Evolutionary conservation across 2,888 invertebrate species (phyloP).

Genomic region (Apamea epomidion): DNA sequence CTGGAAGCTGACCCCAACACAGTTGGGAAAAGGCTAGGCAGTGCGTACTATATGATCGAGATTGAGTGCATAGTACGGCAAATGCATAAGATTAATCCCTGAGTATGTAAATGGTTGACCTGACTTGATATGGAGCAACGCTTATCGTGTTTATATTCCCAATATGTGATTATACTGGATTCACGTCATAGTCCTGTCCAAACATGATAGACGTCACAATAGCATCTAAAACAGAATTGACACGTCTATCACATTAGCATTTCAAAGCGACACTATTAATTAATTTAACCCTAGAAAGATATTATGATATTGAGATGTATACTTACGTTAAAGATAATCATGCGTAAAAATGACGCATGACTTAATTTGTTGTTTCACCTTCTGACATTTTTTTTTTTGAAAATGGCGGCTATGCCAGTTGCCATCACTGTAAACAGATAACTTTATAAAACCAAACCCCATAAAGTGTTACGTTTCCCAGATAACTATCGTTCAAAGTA

Average conservation of each 20-base stretch:
- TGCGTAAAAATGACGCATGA: not conserved
- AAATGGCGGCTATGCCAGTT: too few species aligned
- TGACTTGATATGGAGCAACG: not conserved
- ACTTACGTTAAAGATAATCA: not conserved
- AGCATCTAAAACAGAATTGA: constrained; percentile 13
- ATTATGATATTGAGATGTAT: not conserved
- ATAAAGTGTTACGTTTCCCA: too few species aligned
- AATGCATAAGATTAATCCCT: not conserved
- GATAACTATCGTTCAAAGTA: too few species aligned
- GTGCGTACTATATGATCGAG: not conserved
- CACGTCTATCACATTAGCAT: constrained; percentile 19
- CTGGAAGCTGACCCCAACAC: too few species aligned
- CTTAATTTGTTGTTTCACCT: not conserved
- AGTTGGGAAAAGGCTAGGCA: too few species aligned
- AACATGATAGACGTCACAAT: constrained; percentile 46
- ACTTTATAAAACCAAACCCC: too few species aligned
- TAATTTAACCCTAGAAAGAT: not conserved
- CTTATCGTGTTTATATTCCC: constrained; percentile 27
- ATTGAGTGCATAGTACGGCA: not conserved
- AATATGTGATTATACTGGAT: constrained; percentile 27
- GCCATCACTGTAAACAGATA: too few species aligned
- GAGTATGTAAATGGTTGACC: constrained; percentile 12
- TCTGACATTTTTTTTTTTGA: too few species aligned
- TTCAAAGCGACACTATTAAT: not conserved
- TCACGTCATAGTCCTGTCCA: constrained; percentile 37